A percentile compares a stretch with the other conserved stretches of the same genome.
Evolutionary conservation across 2,113 vertebrate genomes (phyloP).

Genomic region (Castor canadensis): DNA sequence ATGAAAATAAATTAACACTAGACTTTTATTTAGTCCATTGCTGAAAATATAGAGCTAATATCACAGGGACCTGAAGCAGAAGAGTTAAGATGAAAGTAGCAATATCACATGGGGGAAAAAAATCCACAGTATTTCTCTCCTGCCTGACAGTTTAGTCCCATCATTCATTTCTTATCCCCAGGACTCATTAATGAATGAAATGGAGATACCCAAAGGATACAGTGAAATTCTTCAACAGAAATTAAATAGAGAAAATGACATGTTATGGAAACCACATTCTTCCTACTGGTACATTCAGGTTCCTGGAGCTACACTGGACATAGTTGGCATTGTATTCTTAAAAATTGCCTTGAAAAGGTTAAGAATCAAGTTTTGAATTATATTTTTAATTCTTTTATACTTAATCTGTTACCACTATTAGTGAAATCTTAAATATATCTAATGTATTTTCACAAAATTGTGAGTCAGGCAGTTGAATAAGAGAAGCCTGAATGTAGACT

Average conservation of each 20-base stretch:
- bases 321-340: neutral
- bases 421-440: constrained; percentile 22
- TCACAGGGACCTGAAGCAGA: constrained; percentile 36
- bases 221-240: constrained; percentile 66
- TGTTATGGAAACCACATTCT: neutral
- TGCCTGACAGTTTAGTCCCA: constrained; percentile 43
- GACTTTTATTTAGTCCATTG: constrained; percentile 51
- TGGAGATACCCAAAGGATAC: constrained; percentile 62
- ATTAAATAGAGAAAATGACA: constrained; percentile 69
- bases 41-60: neutral
- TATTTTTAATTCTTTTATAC: constrained; percentile 38
- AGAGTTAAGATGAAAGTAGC: constrained; percentile 44
- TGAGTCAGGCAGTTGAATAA: neutral
- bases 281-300: neutral
- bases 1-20: constrained; percentile 43
- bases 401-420: constrained; percentile 42
- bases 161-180: constrained; percentile 66
- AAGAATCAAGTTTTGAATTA: constrained; percentile 36
- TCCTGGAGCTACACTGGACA: neutral
- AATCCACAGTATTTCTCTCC: constrained; percentile 50
- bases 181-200: constrained; percentile 72
- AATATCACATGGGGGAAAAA: neutral
- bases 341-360: constrained; percentile 28
- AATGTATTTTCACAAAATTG: constrained; percentile 32
- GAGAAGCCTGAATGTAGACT: constrained; percentile 4